Conservation (phyloP, 2,888 invertebrate species). For the Byasa hedistus region DNA sequence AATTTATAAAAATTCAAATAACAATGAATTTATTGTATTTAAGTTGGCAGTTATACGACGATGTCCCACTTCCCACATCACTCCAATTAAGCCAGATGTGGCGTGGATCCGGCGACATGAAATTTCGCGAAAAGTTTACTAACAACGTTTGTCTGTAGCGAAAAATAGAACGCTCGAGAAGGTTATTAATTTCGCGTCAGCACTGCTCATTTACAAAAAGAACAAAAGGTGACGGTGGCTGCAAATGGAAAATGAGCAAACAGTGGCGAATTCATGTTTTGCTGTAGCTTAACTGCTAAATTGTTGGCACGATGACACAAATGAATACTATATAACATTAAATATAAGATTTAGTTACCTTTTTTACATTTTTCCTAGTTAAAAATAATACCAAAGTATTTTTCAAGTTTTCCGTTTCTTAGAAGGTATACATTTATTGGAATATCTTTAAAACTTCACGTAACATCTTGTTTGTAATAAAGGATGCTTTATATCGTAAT, state of each 20-base stretch:
- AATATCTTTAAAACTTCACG: no score
- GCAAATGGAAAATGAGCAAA: constrained; percentile 6
- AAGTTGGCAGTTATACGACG: not conserved
- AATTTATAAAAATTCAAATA: not conserved
- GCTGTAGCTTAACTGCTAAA: not conserved
- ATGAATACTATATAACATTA: not conserved
- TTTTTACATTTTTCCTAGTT: not conserved
- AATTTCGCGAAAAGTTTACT: not conserved
- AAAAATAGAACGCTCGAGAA: not conserved
- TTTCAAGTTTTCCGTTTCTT: no score
- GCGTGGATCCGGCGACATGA: not conserved
- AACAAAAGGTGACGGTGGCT: constrained; percentile 1
- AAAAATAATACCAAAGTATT: no score
- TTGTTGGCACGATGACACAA: not conserved
- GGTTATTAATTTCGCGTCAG: constrained; percentile 11
- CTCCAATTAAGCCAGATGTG: not conserved
- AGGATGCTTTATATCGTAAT: no score
- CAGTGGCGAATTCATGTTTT: constrained; percentile 1
- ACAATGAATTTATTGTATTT: not conserved
- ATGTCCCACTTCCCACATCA: not conserved
- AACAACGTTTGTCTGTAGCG: constrained; percentile 2
- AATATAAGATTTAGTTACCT: no score
- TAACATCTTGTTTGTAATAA: no score
- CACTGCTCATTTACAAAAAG: not conserved
- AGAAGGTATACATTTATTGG: no score